Evolutionary conservation across 2,797 vertebrate species (phyloP).

Genomic region (Gymnothorax reevesii): DNA sequence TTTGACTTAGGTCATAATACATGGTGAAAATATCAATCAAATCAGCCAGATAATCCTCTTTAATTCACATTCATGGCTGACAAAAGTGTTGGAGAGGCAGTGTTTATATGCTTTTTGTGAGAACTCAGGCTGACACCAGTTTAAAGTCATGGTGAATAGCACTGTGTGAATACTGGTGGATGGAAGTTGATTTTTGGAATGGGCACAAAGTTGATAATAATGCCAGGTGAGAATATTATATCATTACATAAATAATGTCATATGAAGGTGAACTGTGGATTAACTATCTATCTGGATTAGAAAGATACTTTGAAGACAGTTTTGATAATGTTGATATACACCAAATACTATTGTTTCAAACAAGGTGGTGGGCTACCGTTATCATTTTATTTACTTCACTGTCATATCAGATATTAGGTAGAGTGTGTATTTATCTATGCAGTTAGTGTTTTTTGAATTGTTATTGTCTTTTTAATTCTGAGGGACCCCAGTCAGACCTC

Average conservation of each 20-base stretch:
- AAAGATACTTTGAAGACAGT: neutral
- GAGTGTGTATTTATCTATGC: neutral
- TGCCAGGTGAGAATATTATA: neutral
- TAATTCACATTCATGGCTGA: neutral
- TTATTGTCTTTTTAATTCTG: neutral
- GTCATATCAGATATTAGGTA: neutral
- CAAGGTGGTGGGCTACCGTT: neutral
- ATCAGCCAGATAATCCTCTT: neutral
- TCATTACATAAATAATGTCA: neutral
- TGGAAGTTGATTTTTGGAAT: constrained; percentile 9
- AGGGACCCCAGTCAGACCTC: neutral
- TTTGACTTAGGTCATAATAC: neutral
- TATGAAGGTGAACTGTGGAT: neutral
- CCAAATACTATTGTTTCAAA: neutral
- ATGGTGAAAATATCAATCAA: neutral
- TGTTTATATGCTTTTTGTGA: neutral
- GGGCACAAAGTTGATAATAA: neutral
- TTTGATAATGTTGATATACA: neutral
- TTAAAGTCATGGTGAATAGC: constrained; percentile 32
- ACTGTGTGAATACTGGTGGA: constrained; percentile 30
- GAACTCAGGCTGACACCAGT: neutral
- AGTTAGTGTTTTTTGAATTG: neutral
- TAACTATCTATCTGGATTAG: neutral
- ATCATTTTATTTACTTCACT: neutral
- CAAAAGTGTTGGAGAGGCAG: neutral